These are phyloP conservation scores for Melanotaenia parkinsoni DNA, from an alignment of 2,797 vertebrate species.

Conservation along the genomic window DNA sequence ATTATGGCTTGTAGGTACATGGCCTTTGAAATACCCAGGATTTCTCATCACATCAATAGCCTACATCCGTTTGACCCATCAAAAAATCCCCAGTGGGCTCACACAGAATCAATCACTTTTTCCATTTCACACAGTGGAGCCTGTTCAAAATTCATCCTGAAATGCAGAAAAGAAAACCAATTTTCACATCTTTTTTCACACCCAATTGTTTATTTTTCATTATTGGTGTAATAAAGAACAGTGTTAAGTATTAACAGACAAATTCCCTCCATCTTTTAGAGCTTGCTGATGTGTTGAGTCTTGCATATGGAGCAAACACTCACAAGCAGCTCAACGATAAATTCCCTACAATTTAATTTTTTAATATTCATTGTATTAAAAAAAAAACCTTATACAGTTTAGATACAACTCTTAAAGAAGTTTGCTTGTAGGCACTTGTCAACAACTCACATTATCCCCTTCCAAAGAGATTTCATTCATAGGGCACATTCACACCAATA, in stretches of 20 bases:
- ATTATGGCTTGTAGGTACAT: not conserved
- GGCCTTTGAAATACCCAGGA: slow-evolving; percentile 12
- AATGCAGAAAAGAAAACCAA: not conserved
- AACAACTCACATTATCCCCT: not conserved
- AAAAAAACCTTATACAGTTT: not conserved
- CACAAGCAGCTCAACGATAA: not conserved
- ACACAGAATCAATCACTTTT: slow-evolving; percentile 63
- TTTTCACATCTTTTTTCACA: not conserved
- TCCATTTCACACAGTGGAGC: slow-evolving; percentile 40
- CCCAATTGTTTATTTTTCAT: not conserved
- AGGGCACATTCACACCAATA: too few species aligned
- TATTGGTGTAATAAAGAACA: not conserved
- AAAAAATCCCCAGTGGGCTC: slow-evolving; percentile 49
- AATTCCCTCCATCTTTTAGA: too few species aligned
- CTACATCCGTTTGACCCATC: slow-evolving; percentile 43
- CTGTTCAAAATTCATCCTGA: slow-evolving; percentile 5
- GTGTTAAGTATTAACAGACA: too few species aligned
- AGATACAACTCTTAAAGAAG: too few species aligned
- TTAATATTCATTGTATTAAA: not conserved
- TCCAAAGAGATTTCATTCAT: not conserved
- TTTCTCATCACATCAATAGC: slow-evolving; percentile 47
- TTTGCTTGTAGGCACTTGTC: too few species aligned
- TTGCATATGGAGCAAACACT: not conserved
- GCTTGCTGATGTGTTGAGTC: too few species aligned
- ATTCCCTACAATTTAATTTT: too few species aligned